Evolutionary conservation across 2,113 vertebrate genomes (phyloP).

Genomic region (Rhadina sibilatrix): DNA sequence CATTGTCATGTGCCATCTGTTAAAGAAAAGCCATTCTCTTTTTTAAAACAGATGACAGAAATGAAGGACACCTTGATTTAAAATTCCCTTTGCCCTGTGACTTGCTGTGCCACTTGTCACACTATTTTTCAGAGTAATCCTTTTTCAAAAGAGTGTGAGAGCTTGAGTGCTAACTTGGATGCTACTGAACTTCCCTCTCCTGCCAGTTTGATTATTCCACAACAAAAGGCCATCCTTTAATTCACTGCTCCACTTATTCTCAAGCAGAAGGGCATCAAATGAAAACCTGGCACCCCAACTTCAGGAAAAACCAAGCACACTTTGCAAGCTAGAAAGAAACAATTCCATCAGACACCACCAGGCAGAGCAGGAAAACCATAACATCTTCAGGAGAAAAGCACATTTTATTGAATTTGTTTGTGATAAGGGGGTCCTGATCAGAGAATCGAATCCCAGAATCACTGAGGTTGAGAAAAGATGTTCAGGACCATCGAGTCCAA

Average conservation of each 20-base stretch:
- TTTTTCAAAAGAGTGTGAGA: background rate
- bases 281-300: background rate
- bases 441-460: background rate
- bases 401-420: background rate
- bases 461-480: background rate
- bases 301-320: background rate
- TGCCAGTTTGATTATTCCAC: background rate
- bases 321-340: background rate
- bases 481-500: accelerated
- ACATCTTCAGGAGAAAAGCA: background rate
- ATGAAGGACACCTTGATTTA: background rate
- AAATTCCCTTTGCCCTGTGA: background rate
- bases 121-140: background rate
- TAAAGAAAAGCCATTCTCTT: background rate
- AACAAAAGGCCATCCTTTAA: background rate
- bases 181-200: background rate
- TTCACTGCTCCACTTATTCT: background rate
- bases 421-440: background rate
- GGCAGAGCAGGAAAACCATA: background rate
- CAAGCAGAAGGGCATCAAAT: background rate
- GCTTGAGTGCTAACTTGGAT: background rate
- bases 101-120: background rate
- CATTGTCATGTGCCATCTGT: background rate
- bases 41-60: background rate
- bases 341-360: background rate